Percentiles rank a stretch among this genome's conserved stretches.
Conservation (phyloP, 2,888 invertebrate species). For the Anodontia alba region DNA sequence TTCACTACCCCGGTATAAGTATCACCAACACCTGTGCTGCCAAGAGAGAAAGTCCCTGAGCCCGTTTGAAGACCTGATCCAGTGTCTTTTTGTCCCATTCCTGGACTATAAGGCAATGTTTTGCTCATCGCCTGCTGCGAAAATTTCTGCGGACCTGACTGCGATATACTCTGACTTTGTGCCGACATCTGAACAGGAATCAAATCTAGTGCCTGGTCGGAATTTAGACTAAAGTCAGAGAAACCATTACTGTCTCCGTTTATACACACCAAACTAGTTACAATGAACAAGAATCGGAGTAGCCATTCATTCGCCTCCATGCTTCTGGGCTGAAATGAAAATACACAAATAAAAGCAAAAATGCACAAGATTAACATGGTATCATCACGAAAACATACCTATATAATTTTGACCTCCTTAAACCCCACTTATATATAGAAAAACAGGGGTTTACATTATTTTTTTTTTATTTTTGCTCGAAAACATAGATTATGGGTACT, state of each 20-base stretch:
- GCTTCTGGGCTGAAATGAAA: not conserved
- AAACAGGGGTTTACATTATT: too few relatives aligned
- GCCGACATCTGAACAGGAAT: not conserved
- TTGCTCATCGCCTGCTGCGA: too few relatives aligned
- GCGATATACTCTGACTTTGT: too few relatives aligned
- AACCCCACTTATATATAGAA: too few relatives aligned
- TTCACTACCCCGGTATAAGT: too few relatives aligned
- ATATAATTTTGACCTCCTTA: too few relatives aligned
- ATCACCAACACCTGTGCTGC: too few relatives aligned
- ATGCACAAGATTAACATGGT: too few relatives aligned
- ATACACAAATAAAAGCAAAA: too few relatives aligned
- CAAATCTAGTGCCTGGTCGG: not conserved
- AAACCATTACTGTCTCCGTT: not conserved
- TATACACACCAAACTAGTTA: not conserved
- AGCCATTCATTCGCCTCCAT: not conserved
- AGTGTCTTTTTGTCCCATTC: not conserved
- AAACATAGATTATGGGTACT: too few relatives aligned
- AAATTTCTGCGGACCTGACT: not conserved
- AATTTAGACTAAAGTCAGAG: not conserved
- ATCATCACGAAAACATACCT: too few relatives aligned
- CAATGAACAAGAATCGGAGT: not conserved
- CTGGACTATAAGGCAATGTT: not conserved
- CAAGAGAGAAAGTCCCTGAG: not conserved
- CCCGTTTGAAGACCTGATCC: not conserved
- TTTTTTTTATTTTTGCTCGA: too few relatives aligned